Evolutionary conservation across 2,113 vertebrate species (phyloP), one percentile per base, ranked within the genome.

Genomic region (Callipepla squamata): DNA sequence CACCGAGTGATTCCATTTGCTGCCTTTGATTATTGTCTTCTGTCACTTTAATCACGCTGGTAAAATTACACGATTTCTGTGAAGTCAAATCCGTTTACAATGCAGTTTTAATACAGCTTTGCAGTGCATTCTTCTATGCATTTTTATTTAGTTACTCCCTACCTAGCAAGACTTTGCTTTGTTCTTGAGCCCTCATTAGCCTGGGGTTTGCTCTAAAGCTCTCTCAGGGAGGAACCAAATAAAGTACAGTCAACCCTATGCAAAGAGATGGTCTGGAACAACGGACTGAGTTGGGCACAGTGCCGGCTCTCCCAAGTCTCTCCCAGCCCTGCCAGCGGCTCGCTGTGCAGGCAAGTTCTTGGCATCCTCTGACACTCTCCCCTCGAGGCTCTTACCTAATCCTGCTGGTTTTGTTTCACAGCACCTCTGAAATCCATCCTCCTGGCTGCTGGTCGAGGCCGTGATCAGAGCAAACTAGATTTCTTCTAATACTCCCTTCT

Each of bases 1-100:
- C 94, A 94, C 76, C 11, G 3, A 96, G 89, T 80, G 67, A 95
- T 95, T 95, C 90, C 85, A 93, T 91, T 95, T 95, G 92, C 93
- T 90, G 93, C 95, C 91, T 94, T 93, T 95, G 95, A 95, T 95
- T 95, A 92, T 93, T 94, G 95, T 90, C 95, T 97, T 94, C 96
- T 96, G 90, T 96, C 93, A 96, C 95, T 96, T 96, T 95, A 96
- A 97, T 96, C 96, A 96, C 32, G 91, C 96, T 93, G 91, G 76
- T 77, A 94, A 96, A 96, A 95, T 96, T 93, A 96, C 89, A 94
- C 45, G 6, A 96, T 95, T 96, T 95, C 95, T 95, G 77, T 96
- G 95, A 97, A 97, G 95, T 95, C 88, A 93, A 96, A 96, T 94
- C 94, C 63, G 80, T 96, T 95, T 96, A 93, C 95, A 96, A 69